Conservation (phyloP, 2,113 vertebrate species). For the Psilopogon haemacephalus region DNA sequence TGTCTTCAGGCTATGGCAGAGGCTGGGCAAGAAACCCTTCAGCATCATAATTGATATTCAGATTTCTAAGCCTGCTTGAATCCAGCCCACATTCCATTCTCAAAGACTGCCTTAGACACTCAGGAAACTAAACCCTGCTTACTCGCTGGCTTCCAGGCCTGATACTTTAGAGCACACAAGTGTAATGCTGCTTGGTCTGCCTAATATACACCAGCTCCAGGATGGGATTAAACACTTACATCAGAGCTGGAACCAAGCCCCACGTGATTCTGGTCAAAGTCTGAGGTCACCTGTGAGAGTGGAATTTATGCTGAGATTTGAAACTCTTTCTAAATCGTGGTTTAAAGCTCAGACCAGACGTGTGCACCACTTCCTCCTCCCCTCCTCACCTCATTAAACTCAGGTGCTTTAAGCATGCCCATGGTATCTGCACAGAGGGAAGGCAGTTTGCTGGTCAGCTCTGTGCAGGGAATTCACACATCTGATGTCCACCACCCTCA, state of each 20-base stretch:
- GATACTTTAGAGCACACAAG: neutral
- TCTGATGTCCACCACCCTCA: neutral
- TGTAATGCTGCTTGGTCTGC: neutral
- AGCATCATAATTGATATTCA: neutral
- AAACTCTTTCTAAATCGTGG: neutral
- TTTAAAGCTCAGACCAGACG: neutral
- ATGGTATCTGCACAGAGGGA: fast-evolving
- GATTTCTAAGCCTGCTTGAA: neutral
- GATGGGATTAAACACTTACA: neutral
- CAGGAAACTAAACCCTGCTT: fast-evolving
- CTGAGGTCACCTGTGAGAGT: neutral
- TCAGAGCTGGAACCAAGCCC: neutral
- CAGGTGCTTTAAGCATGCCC: neutral
- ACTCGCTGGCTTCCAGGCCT: neutral
- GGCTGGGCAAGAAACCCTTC: neutral
- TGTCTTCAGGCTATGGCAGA: neutral
- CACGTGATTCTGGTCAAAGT: fast-evolving
- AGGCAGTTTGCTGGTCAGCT: neutral
- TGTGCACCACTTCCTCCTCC: neutral
- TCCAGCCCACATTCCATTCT: neutral
- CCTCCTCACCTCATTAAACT: neutral
- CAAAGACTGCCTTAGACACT: neutral
- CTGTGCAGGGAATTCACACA: neutral
- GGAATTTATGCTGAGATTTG: neutral
- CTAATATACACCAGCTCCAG: neutral